Base-by-base conservation (phyloP, 2,888 invertebrate genomes). In the Uropetala carovei region DNA sequence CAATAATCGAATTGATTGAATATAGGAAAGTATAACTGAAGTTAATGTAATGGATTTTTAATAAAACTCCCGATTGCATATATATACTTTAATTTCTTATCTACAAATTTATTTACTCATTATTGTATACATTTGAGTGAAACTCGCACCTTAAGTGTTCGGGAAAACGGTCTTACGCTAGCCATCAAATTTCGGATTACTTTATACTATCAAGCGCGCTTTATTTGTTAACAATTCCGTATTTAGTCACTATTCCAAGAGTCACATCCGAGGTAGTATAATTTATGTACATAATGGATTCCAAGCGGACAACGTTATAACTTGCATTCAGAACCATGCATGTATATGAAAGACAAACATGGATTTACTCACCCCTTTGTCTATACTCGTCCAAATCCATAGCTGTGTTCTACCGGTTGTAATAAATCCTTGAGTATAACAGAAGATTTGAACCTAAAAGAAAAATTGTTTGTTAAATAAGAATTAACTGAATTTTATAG, bases 371-470 rank as follows among this genome's bases (percentile, higher is more conserved):
- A 94, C 94, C 94, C 93, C 94, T 92, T 92, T 93, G 93, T 85
- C 94, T 94, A 92, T 94, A 94, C 93, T 94, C 94, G 93, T 94
- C 94, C 92, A 94, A 94, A 93, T 94, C 94, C 94, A 94, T 94
- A 93, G 92, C 93, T 64, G 92, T 92, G 92, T 92, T 27, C 91
- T 85, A 4, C 64, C 64, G 56, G 18, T 7, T 30, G 10, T 83
- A 10, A n/a, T 16, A 14, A 16, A 56, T n/a, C 18, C 56, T 57
- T 18, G 57, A 18, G 56, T 68, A 27, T 43, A 75, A 8, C 10
- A n/a, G 56, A n/a, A 64, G n/a, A 43, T n/a, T n/a, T 60, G 0
- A 7, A 11, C n/a, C 89, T 89, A 64, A 18, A 89, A 89, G 0
- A 11, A 64, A 13, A 18, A 2, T 68, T 43, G 1, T 43, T 43